Base-by-base conservation (phyloP, 1,140 invertebrate species). In the Antheraea pernyi region DNA sequence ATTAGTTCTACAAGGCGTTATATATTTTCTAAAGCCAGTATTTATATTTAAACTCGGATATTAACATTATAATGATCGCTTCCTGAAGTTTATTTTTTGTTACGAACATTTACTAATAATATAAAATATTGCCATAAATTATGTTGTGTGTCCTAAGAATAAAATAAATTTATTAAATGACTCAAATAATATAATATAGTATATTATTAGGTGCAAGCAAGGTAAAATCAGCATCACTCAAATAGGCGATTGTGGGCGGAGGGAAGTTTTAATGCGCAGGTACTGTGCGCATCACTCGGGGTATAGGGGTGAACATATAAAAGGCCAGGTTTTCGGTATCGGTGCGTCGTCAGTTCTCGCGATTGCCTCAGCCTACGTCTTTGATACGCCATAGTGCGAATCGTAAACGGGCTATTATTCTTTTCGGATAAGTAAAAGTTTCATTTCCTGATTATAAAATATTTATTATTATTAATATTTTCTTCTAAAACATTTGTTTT, bases 221-320 rank as follows among this genome's bases (percentile, higher is more conserved):
- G 11, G 16, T 53, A 53, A n/a, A 53, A n/a, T 11, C 46, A 53
- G 46, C 16, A 1, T 53, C 46, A 6, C 36, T 16, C 18, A 65
- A 22, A 58, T 59, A 36, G 46, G 46, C 30, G 18, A 59, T 19
- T 36, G 42, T 19, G 63, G 59, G 67, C 59, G 58, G 61, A 61
- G 18, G 64, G 64, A 22, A 19, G 19, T 19, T 18, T 39, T 65
- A 65, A 13, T 72, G 77, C 77, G 77, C 77, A 79, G 62, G 72
- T 72, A 68, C 48, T 59, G 22, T 42, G 48, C 70, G 67, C 68
- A 74, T 37, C 18, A 22, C 10, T 53, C 16, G 46, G n/a, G 46
- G 46, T 13, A 48, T 48, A 48, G 67, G 58, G 71, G 62, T 66
- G 39, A 42, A 8, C 39, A 61, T 62, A 66, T 39, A 69, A 70